Conservation (phyloP, 53 echinoderm and acorn worm species). For the Glandiceps talaboti region DNA sequence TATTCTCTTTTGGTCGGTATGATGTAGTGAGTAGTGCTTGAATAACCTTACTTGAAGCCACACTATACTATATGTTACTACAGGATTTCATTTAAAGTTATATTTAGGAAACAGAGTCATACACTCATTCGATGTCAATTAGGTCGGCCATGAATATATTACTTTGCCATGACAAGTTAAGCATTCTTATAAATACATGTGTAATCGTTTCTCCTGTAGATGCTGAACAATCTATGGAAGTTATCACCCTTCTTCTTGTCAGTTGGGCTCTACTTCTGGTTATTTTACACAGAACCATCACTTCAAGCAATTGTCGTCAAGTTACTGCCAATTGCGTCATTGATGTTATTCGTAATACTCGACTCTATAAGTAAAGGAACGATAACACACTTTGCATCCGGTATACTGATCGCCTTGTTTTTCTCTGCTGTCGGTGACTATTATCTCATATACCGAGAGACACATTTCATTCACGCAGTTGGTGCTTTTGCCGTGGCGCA, state of each 20-base stretch:
- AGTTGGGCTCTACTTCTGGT: not conserved
- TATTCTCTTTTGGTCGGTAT: too few species aligned
- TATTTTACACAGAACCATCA: not conserved
- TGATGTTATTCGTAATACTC: constrained; percentile 14
- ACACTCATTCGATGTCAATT: too few species aligned
- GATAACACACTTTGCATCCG: constrained; percentile 1
- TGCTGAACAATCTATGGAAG: too few species aligned
- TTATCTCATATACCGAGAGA: constrained; percentile 14
- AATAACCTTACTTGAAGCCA: too few species aligned
- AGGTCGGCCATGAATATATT: too few species aligned
- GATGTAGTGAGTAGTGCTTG: too few species aligned
- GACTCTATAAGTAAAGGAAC: not conserved
- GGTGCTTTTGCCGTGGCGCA: constrained; percentile 23
- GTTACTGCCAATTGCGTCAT: constrained; percentile 23
- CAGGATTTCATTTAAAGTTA: too few species aligned
- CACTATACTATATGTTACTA: too few species aligned
- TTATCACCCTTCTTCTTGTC: not conserved
- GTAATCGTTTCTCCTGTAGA: too few species aligned
- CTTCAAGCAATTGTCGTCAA: constrained; percentile 8
- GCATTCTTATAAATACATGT: too few species aligned
- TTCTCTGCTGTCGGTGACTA: constrained; percentile 26
- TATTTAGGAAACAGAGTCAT: too few species aligned
- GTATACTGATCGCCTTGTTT: constrained; percentile 13
- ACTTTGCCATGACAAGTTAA: too few species aligned
- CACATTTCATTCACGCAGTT: constrained; percentile 20